Percentiles rank a stretch among this genome's conserved stretches.
Evolutionary conservation across 1,140 invertebrate genomes (phyloP).

Genomic region (Atta cephalotes): DNA sequence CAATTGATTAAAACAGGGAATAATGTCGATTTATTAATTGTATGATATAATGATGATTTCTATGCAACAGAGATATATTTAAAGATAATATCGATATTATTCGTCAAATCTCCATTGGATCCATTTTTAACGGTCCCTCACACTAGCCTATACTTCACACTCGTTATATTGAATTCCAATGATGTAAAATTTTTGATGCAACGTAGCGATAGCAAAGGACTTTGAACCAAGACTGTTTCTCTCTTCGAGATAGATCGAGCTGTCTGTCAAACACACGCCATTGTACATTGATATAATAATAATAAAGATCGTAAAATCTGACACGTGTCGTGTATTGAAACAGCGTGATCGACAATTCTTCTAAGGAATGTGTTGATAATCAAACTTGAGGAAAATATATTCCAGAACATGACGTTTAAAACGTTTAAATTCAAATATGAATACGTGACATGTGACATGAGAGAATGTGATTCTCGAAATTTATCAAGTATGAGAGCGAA

Average conservation of each 20-base stretch:
- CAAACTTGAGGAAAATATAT: not conserved
- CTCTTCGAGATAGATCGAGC: constrained; percentile 6
- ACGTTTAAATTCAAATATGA: not conserved
- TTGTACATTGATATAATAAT: constrained; percentile 10
- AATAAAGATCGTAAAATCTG: constrained; percentile 24
- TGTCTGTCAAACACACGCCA: not conserved
- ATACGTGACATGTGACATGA: not conserved
- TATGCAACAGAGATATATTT: not conserved
- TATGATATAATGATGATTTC: not conserved
- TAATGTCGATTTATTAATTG: constrained; percentile 9
- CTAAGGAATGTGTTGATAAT: not conserved
- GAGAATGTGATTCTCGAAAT: not conserved
- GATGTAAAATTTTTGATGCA: constrained; percentile 26
- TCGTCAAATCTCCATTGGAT: not conserved
- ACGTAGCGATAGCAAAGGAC: constrained; percentile 4
- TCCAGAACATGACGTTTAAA: not conserved
- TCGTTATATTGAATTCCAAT: constrained; percentile 3
- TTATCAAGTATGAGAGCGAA: not conserved
- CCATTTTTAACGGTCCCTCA: not conserved
- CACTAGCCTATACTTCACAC: no score
- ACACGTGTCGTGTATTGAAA: constrained; percentile 42
- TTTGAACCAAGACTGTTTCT: not conserved
- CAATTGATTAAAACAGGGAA: not conserved
- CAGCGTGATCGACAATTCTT: constrained; percentile 1
- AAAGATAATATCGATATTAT: not conserved